Conservation (phyloP, 2,113 vertebrate species). For the Oncorhynchus keta region DNA sequence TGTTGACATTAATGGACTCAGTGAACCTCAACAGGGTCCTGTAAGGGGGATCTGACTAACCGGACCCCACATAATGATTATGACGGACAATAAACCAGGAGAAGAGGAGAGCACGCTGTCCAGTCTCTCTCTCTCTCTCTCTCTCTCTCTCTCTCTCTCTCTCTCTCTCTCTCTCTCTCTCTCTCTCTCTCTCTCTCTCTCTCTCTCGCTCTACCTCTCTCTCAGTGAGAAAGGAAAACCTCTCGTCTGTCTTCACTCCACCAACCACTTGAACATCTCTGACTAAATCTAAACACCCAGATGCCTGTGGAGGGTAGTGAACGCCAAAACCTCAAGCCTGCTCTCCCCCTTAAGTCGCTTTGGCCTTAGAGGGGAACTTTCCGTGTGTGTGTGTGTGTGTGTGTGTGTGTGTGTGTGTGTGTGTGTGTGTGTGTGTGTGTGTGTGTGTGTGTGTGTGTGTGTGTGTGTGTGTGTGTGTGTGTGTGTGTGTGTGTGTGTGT, state of each 20-base stretch:
- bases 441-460: no score
- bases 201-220: conserved; percentile 44
- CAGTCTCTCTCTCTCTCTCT: conserved; percentile 21
- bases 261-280: conserved; percentile 52
- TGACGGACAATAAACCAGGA: conserved; percentile 48
- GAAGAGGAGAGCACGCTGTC: conserved; percentile 21
- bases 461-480: no score
- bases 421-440: no score
- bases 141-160: conserved; percentile 52
- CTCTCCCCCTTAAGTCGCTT: conserved; percentile 37
- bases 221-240: conserved; percentile 46
- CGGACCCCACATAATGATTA: conserved; percentile 26
- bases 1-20: not conserved
- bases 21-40: not conserved
- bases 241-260: conserved; percentile 37
- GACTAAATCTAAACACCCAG: conserved; percentile 58
- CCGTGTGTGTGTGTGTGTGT: conserved; percentile 37
- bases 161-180: conserved; percentile 50
- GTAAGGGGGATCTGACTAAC: conserved; percentile 21
- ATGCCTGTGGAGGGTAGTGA: conserved; percentile 56
- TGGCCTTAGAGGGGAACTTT: conserved; percentile 53
- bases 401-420: no score
- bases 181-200: conserved; percentile 49
- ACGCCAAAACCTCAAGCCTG: conserved; percentile 60
- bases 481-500: no score